Evolutionary conservation across 2,113 vertebrate species (phyloP), one percentile per base, ranked within the genome.

Genomic region (Mugil cephalus): DNA sequence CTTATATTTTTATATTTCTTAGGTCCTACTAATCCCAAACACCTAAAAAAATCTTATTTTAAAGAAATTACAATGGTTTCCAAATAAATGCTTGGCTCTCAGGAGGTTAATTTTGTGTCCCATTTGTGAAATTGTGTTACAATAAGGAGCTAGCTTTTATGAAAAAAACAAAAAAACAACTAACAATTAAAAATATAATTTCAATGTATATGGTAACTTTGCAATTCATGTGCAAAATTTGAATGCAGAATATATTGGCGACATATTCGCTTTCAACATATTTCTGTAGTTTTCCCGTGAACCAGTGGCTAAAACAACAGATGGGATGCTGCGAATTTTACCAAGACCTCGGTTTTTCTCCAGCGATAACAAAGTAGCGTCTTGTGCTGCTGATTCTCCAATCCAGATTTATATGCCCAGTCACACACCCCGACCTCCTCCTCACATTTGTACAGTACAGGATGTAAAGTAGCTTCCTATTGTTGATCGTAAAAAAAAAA

Each of bases 301-400:
- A 53, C 34, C 18, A 53, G 66, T 40, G 67, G 36, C 10, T 64
- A 64, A 48, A 59, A 69, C 58, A 54, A 30, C 30, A 73, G 58
- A 69, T 79, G 76, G 76, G 40, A 47, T 11, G 54, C 72, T 54
- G 45, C 64, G 60, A 66, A 42, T 69, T 60, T 62, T 45, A 60
- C 46, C 43, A 34, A 48, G 63, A 60, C 8, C 60, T 40, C 58
- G 35, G 19, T 47, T 38, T 38, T 40, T 62, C 21, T 39, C 13
- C 39, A 18, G 34, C 15, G 9, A 17, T 38, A 47, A 53, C 21
- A 72, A 55, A 53, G n/a, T 45, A 19, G 30, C 34, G 19, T 34
- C 47, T 39, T 76, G 55, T 53, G 30, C 48, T 34, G 56, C 21
- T 56, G 19, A 47, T 30, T 46, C 60, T 52, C 19, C 40, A 69